Evolutionary conservation across 2,113 vertebrate species (phyloP), one percentile per base, ranked within the genome.

Genomic region (Condylura cristata): DNA sequence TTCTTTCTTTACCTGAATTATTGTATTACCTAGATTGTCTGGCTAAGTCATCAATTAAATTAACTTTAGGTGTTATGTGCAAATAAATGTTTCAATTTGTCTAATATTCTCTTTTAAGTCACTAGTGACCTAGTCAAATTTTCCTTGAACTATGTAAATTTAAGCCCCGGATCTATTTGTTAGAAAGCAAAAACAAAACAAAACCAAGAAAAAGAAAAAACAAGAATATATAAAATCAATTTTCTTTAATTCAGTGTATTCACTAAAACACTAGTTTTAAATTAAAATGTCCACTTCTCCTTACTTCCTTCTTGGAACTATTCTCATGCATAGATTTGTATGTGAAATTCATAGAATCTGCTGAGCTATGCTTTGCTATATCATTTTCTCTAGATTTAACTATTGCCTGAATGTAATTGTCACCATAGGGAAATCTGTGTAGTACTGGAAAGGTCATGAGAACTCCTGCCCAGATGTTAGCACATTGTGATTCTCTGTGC

Each of bases 301-400:
- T 90, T 63, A 28, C 8, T 61, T n/a, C 22, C 16, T 2, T 60
- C 13, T 56, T 83, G 44, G 34, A 76, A 53, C n/a, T 72, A 28
- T 32, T 60, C 20, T 72, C 7, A 17, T 89, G 28, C 28, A 13
- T 61, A 20, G 7, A 65, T 86, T 87, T 85, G 11, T 44, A 61
- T 80, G 56, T 71, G 81, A 75, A 94, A 96, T 91, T 93, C 53
- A 63, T 34, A 78, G 34, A 41, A 65, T 53, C 30, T 68, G 44
- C 56, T 95, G 58, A 92, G 30, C 37, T 96, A 46, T 86, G 22
- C 11, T 14, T 78, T 78, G 17, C 75, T 94, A 41, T 17, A 68
- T 76, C 11, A 58, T 53, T 39, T 48, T 81, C 51, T 94, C 68
- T 79, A 87, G 34, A 75, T 74, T 85, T 68, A 68, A 65, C 63